Evolutionary conservation across 2,113 vertebrate species (phyloP).

Genomic region (Ascaphus truei): DNA sequence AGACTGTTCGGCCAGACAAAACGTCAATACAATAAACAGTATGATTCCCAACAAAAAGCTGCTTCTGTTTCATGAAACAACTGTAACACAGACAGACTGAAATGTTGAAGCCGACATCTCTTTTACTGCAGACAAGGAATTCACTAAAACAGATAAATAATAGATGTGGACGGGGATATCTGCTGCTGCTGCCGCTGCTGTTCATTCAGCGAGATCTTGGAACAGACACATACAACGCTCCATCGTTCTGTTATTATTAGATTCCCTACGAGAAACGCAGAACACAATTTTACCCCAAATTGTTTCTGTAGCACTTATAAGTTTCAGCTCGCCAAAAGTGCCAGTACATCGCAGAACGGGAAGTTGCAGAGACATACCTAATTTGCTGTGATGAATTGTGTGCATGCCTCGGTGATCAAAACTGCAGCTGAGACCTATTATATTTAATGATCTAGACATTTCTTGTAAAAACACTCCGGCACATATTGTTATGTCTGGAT

Average conservation of each 20-base stretch:
- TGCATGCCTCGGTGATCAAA: conserved; percentile 64
- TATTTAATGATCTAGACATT: conserved; percentile 62
- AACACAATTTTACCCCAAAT: conserved; percentile 46
- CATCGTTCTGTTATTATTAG: conserved; percentile 43
- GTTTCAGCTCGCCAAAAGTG: conserved; percentile 42
- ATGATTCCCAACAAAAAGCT: conserved; percentile 39
- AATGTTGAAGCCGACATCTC: conserved; percentile 49
- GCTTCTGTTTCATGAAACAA: conserved; percentile 44
- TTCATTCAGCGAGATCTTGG: conserved; percentile 46
- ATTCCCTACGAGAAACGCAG: conserved; percentile 40
- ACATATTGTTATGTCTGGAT: conserved; percentile 51
- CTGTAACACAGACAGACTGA: conserved; percentile 44
- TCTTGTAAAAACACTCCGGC: conserved; percentile 60
- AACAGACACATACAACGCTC: conserved; percentile 42
- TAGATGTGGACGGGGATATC: conserved; percentile 57
- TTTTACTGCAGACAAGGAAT: conserved; percentile 59
- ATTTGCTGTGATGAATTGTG: conserved; percentile 72
- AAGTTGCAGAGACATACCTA: conserved; percentile 58
- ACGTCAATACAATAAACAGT: conserved; percentile 50
- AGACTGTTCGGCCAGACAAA: conserved; percentile 48
- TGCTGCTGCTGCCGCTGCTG: conserved; percentile 41
- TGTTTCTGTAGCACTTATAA: conserved; percentile 41
- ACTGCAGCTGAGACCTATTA: conserved; percentile 73
- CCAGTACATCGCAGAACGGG: conserved; percentile 51
- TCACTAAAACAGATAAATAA: conserved; percentile 66